These are phyloP conservation scores for Habropoda laboriosa DNA, from an alignment of 1,140 invertebrate species.

Conservation along the genomic window DNA sequence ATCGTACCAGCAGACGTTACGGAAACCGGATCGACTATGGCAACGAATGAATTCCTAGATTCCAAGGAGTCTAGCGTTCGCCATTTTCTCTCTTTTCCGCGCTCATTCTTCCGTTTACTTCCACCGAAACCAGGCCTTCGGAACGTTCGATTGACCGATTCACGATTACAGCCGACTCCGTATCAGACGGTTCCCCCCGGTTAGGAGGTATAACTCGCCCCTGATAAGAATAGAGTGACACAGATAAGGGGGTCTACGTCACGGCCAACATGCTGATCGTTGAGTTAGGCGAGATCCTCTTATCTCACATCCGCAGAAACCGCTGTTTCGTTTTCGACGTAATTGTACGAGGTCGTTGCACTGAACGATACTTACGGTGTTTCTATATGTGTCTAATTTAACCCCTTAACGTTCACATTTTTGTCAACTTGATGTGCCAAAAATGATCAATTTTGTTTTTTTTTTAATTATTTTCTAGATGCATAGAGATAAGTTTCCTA, in stretches of 20 bases:
- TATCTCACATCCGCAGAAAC: neutral
- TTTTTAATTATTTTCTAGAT: no score
- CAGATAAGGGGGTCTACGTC: constrained; percentile 2
- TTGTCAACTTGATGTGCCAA: no score
- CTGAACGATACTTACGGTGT: no score
- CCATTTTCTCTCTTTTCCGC: constrained; percentile 23
- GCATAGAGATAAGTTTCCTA: no score
- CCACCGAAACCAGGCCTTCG: constrained; percentile 25
- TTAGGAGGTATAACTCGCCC: constrained; percentile 25
- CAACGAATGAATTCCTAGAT: constrained; percentile 56
- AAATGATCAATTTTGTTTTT: no score
- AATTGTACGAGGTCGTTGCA: no score
- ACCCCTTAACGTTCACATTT: no score
- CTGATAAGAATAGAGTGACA: constrained; percentile 32
- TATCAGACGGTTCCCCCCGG: constrained; percentile 18
- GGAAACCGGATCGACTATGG: constrained; percentile 56
- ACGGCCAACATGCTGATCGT: constrained; percentile 4
- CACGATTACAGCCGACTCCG: constrained; percentile 39
- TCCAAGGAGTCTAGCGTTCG: constrained; percentile 44
- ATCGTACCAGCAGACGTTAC: constrained; percentile 54
- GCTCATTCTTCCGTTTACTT: constrained; percentile 31
- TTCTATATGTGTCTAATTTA: no score
- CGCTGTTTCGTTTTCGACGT: neutral
- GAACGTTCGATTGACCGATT: constrained; percentile 58
- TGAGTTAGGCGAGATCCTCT: neutral